Evolutionary conservation across 2,797 vertebrate species (phyloP), one percentile per base, ranked within the genome.

Genomic region (Tangara arthus): DNA sequence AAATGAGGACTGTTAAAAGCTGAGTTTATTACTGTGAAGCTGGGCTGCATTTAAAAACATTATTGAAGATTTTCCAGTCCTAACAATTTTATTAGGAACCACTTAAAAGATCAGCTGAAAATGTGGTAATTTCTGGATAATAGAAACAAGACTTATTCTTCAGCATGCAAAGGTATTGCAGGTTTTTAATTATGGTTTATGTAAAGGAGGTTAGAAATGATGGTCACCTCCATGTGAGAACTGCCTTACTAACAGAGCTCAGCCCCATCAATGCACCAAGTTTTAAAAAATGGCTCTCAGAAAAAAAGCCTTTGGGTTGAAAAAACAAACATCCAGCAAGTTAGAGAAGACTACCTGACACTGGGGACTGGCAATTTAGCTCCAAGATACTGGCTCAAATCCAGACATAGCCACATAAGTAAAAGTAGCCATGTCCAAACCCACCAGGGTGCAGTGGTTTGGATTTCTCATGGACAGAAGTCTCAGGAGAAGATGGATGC

Each of bases 31-130:
- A 86, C 81, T 73, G 59, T 63, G 90, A 86, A 84, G 61, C 82
- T 83, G 77, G 85, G 46, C 80, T 93, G 72, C 53, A 75, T 82
- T 94, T 90, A 23, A 93, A 96, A 89, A 85, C 14, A 21, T 70
- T 85, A 83, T 50, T 92, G 89, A 96, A 96, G 86, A 95, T 94
- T 86, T 95, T 95, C 77, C 85, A 92, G 83, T 93, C 16, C 91
- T 94, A 97, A 94, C 94, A 95, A 94, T 96, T 95, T 95, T 96
- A 93, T 94, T 87, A 95, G 82, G 34, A 93, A 42, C 86, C 90
- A 94, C 70, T 82, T 91, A 77, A 88, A 92, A 96, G 81, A 95
- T 89, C 92, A 92, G 89, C 82, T 92, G 60, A 96, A 96, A 96
- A 92, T 4, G 27, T 32, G 60, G 91, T 72, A 80, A 95, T 87